A percentile compares a stretch with the other conserved stretches of the same genome.
phyloP scores from a whole-genome alignment of 2,888 invertebrate genomes.

The Xiphydria camelus region DNA sequence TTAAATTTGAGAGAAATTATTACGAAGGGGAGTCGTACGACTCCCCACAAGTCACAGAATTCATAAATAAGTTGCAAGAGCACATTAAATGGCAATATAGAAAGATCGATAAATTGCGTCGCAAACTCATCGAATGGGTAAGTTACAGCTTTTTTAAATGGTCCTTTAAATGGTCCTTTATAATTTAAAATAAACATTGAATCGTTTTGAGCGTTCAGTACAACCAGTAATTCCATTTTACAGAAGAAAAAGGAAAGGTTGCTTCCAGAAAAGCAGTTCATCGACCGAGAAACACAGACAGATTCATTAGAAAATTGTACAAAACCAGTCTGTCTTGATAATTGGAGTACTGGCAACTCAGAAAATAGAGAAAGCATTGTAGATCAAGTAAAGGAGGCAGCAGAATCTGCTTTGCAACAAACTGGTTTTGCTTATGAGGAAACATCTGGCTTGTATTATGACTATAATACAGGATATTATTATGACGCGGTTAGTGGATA shows the following conservation, averaged over 20 bases:
- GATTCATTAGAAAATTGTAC: conserved; percentile 33
- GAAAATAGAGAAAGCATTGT: conserved; percentile 60
- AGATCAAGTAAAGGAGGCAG: conserved; percentile 78
- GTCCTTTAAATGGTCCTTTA: no score
- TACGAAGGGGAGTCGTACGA: conserved; percentile 58
- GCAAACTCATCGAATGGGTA: conserved; percentile 63
- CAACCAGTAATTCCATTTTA: conserved; percentile 16
- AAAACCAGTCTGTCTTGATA: conserved; percentile 15
- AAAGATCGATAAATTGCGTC: conserved; percentile 64
- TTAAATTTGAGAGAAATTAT: conserved; percentile 26
- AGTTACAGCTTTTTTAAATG: conserved; percentile 29
- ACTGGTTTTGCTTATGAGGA: conserved; percentile 85
- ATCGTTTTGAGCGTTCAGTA: conserved; percentile 9
- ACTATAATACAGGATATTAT: conserved; percentile 86
- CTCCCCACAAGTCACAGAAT: conserved; percentile 64
- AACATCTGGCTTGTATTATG: conserved; percentile 85
- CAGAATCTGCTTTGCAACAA: conserved; percentile 73
- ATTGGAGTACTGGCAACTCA: conserved; percentile 34
- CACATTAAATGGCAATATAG: conserved; percentile 63
- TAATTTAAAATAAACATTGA: no score
- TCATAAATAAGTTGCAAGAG: conserved; percentile 64
- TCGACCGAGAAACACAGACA: conserved; percentile 42
- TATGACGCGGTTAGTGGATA: conserved; percentile 76
- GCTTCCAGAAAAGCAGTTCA: conserved; percentile 33
- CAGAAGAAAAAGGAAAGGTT: conserved; percentile 35